Percentiles rank a stretch among this genome's conserved stretches.
Evolutionary conservation across 2,888 invertebrate genomes (phyloP).

Genomic region (Liodrosophila aerea): DNA sequence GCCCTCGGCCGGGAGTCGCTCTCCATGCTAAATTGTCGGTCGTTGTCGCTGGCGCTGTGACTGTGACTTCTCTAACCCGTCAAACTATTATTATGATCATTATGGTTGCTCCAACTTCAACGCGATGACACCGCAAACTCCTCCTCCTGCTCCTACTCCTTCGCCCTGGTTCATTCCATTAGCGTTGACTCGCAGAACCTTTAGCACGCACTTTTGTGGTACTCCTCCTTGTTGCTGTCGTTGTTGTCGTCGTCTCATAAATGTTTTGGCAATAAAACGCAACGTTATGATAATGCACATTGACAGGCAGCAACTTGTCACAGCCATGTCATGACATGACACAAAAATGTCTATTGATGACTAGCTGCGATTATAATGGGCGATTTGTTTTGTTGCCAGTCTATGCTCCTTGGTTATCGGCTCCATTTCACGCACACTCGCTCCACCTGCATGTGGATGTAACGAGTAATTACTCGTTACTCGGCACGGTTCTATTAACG

Average conservation of each 20-base stretch:
- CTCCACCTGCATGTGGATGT: no score
- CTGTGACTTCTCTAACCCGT: slow-evolving; percentile 75
- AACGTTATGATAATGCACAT: slow-evolving; percentile 71
- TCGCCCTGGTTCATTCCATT: background rate
- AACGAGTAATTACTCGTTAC: no score
- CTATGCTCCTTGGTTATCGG: background rate
- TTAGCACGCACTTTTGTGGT: slow-evolving; percentile 64
- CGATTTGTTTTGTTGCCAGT: slow-evolving; percentile 32
- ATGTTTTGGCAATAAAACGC: slow-evolving; percentile 74
- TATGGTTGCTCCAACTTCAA: slow-evolving; percentile 30
- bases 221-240: slow-evolving; percentile 27
- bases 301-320: slow-evolving; percentile 55
- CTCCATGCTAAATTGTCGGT: slow-evolving; percentile 56
- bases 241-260: slow-evolving; percentile 49
- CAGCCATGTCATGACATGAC: slow-evolving; percentile 56
- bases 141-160: background rate
- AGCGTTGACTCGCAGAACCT: slow-evolving; percentile 31
- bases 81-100: slow-evolving; percentile 74
- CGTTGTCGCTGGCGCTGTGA: slow-evolving; percentile 61
- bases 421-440: slow-evolving; percentile 17
- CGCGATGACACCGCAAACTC: slow-evolving; percentile 29
- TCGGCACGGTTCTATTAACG: no score
- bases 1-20: slow-evolving; percentile 25
- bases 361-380: slow-evolving; percentile 58
- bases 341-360: slow-evolving; percentile 61